Base-by-base conservation (phyloP, 1,140 invertebrate species). In the Argopecten irradians region DNA sequence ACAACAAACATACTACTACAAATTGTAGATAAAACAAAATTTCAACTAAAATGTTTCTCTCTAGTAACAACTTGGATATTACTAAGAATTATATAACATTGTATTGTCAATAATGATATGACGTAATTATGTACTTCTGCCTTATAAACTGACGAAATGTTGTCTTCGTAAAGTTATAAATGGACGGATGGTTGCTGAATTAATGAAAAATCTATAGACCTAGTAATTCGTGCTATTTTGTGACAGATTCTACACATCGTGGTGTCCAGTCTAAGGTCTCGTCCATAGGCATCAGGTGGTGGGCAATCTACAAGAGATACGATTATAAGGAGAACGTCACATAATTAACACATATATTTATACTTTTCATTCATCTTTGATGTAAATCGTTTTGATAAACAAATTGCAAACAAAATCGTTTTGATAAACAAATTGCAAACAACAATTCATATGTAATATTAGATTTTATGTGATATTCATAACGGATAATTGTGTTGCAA, bases 251-350 rank as follows among this genome's bases (percentile, higher is more conserved):
- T 71, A 71, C 55, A 71, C 55, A 71, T 8, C 55, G 55, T 71
- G 55, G 55, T 3, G 55, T 71, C 93, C 94, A 95, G 28, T 93
- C 93, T 32, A 34, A 86, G 19, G 87, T 90, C 71, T 95, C 94
- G 88, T 92, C 90, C 14, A 88, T 84, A 85, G 94, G 94, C 34
- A 94, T 83, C 16, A 95, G 71, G 83, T 95, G 92, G 28, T 91
- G 91, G 28, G 91, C 94, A 89, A 94, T 91, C 94, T 95, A 88
- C 43, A 92, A 91, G 33, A 33, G 84, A 85, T 85, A 86, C 28
- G 32, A 89, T 41, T 82, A 33, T 28, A 85, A 33, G 39, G 3
- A 46, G 2, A 46, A 8, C 43, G 2, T 8, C 9, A 14, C 22
- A 46, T 19, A 46, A 46, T 46, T 46, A 11, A 46, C 22, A 46